Conservation (phyloP, 2,113 vertebrate genomes). For the Cavia porcellus region DNA sequence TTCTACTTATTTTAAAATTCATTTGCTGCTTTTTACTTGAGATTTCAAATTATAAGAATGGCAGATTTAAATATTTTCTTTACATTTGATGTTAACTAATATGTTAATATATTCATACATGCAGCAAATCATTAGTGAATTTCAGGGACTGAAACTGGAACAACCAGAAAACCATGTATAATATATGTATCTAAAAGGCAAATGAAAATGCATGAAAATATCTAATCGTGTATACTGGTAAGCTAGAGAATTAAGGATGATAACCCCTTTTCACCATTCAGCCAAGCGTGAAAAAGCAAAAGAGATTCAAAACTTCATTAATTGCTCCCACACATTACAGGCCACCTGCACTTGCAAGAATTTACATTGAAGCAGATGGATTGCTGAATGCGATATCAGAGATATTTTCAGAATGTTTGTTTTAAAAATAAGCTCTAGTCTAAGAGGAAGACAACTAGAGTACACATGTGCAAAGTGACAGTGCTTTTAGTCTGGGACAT, state of each 20-base stretch:
- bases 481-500: slow-evolving; percentile 65
- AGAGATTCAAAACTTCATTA: slow-evolving; percentile 87
- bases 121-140: slow-evolving; percentile 22
- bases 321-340: slow-evolving; percentile 79
- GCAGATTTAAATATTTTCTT: slow-evolving; percentile 16
- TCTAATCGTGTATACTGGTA: slow-evolving; percentile 78
- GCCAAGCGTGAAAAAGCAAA: slow-evolving; percentile 79
- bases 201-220: slow-evolving; percentile 80
- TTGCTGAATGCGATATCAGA: slow-evolving; percentile 85
- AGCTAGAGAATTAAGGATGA: slow-evolving; percentile 83
- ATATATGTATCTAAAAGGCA: slow-evolving; percentile 70
- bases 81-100: not conserved
- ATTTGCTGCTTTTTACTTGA: not conserved
- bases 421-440: slow-evolving; percentile 86
- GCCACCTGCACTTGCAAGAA: slow-evolving; percentile 87
- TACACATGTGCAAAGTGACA: slow-evolving; percentile 64
- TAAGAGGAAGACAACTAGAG: slow-evolving; percentile 72
- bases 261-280: slow-evolving; percentile 84
- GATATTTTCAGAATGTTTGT: slow-evolving; percentile 85
- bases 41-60: not conserved
- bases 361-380: slow-evolving; percentile 87
- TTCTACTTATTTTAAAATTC: not conserved
- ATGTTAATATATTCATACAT: not conserved
- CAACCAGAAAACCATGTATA: slow-evolving; percentile 65
- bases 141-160: slow-evolving; percentile 65